These are phyloP conservation scores for Euleptes europaea DNA, from an alignment of 2,113 vertebrate species.

Conservation along the genomic window DNA sequence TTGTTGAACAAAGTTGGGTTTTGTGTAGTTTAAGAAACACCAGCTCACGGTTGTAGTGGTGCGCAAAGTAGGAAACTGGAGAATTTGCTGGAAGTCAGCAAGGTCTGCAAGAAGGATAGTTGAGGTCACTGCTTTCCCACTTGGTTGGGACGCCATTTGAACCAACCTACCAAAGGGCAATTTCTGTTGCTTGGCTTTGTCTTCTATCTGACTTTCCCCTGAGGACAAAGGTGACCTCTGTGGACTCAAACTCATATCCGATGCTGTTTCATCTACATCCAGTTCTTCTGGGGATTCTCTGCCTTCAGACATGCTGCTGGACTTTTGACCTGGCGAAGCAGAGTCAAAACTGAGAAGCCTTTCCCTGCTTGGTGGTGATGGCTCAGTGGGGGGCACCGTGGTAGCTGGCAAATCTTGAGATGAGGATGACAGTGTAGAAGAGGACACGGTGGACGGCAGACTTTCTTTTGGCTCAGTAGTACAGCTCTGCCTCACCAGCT, in stretches of 20 bases:
- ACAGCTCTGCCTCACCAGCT: conserved; percentile 81
- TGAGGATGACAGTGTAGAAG: conserved; percentile 80
- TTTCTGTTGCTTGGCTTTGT: conserved; percentile 72
- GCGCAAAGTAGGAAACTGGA: conserved; percentile 93
- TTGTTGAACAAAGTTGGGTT: conserved; percentile 86
- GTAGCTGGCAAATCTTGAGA: conserved; percentile 79
- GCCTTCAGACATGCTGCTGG: conserved; percentile 82
- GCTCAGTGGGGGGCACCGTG: conserved; percentile 66
- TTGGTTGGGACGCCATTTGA: conserved; percentile 80
- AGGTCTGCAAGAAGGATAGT: conserved; percentile 83
- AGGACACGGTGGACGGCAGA: conserved; percentile 67
- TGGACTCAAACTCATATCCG: conserved; percentile 83
- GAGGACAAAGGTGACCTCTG: conserved; percentile 78
- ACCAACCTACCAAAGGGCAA: conserved; percentile 84
- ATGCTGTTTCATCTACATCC: conserved; percentile 85
- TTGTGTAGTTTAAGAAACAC: conserved; percentile 98
- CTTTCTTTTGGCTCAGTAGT: conserved; percentile 86
- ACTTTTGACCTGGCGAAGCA: conserved; percentile 83
- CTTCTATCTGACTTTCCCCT: conserved; percentile 75
- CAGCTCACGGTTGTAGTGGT: conserved; percentile 94
- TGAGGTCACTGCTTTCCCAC: conserved; percentile 73
- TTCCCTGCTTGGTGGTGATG: conserved; percentile 72
- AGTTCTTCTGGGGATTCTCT: conserved; percentile 89
- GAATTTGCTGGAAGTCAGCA: conserved; percentile 86
- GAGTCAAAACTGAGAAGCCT: conserved; percentile 81